Conservation (phyloP, 2,888 invertebrate species). For the Apamea crenata region DNA sequence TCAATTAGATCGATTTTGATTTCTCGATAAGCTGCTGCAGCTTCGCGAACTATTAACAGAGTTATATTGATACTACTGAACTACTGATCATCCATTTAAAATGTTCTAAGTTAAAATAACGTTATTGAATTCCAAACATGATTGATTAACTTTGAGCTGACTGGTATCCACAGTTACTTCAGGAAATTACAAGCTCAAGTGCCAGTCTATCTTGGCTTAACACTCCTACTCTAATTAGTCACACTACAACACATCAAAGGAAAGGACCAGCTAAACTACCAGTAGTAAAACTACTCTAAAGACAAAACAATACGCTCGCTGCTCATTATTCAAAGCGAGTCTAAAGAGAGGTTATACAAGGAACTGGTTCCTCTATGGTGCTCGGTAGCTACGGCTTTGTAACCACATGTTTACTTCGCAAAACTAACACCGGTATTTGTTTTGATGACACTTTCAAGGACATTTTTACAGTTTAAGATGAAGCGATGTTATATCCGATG, state of each 20-base stretch:
- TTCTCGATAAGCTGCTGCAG: not conserved
- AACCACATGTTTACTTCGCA: conserved; percentile 4
- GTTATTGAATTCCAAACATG: not conserved
- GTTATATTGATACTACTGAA: not conserved
- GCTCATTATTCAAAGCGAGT: conserved; percentile 52
- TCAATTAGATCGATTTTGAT: not conserved
- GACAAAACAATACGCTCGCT: conserved; percentile 48
- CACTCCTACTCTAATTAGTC: not conserved
- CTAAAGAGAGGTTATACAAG: conserved; percentile 17
- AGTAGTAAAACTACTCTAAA: conserved; percentile 15
- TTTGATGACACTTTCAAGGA: conserved; percentile 18
- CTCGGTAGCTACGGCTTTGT: conserved; percentile 28
- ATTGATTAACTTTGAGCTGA: not conserved
- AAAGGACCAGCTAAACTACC: not conserved
- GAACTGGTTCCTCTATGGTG: conserved; percentile 46
- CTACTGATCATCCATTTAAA: not conserved
- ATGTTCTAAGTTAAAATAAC: not conserved
- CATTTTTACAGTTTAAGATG: not conserved
- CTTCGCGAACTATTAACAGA: not conserved
- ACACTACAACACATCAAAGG: conserved; percentile 4
- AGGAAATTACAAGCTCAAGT: not conserved
- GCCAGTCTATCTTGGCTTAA: not conserved
- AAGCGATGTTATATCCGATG: not conserved
- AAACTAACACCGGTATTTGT: conserved; percentile 2
- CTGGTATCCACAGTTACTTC: not conserved